phyloP scores from a whole-genome alignment of 2,888 invertebrate species.

The Oasisia sp. region DNA sequence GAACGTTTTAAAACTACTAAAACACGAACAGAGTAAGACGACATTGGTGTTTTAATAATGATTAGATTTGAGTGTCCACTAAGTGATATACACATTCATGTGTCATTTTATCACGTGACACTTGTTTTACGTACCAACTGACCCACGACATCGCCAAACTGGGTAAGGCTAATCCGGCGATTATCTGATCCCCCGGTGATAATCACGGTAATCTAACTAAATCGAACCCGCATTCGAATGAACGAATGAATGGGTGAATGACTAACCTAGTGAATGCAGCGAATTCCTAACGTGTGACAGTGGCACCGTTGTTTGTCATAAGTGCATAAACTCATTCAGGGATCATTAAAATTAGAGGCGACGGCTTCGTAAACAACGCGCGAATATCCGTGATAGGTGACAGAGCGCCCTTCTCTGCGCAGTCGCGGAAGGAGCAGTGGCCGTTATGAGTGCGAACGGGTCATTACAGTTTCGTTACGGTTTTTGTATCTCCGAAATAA shows the following conservation, averaged over 20 bases:
- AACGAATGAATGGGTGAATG: background rate
- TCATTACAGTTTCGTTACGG: background rate
- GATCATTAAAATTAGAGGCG: background rate
- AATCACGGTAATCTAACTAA: slow-evolving; percentile 9
- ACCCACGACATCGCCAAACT: background rate
- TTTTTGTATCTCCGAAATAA: no score
- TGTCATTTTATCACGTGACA: no score
- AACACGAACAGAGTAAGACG: background rate
- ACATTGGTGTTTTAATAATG: background rate
- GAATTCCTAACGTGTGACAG: background rate
- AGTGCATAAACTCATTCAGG: background rate
- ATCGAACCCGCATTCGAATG: slow-evolving; percentile 13
- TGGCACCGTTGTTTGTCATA: background rate
- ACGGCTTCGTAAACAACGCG: background rate
- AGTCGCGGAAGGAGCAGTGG: background rate
- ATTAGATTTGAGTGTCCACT: background rate
- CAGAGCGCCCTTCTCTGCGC: background rate
- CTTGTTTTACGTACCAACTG: background rate
- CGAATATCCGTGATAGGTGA: background rate
- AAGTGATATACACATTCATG: background rate
- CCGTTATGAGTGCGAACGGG: background rate
- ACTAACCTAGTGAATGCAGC: background rate
- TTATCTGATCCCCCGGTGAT: background rate
- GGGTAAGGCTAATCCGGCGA: background rate
- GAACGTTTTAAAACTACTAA: no score